phyloP scores from a whole-genome alignment of 2,113 vertebrate genomes.

The Rhynchopsitta pachyrhyncha region DNA sequence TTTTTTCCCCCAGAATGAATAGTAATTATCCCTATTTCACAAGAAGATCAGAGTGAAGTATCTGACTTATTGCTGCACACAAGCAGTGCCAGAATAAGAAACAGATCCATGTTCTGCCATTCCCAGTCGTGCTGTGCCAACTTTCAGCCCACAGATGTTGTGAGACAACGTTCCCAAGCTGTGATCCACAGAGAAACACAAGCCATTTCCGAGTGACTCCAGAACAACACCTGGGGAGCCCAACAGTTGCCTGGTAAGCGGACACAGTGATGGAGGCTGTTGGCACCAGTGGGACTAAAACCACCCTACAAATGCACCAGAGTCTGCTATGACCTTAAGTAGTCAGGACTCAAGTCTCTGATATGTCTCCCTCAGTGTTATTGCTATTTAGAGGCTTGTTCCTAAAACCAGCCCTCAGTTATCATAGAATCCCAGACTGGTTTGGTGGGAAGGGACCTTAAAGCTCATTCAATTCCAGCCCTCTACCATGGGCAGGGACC shows the following conservation, averaged over 20 bases:
- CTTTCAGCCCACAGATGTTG: not conserved
- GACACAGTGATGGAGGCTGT: accelerated
- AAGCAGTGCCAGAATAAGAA: constrained; percentile 19
- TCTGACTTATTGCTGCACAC: not conserved
- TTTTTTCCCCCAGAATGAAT: not conserved
- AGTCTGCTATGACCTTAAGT: not conserved
- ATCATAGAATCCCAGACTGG: not conserved
- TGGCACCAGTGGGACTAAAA: not conserved
- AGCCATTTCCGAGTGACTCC: not conserved
- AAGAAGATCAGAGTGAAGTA: not conserved
- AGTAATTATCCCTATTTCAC: not conserved
- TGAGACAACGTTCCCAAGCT: not conserved
- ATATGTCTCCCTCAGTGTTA: not conserved
- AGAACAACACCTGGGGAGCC: not conserved
- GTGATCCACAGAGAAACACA: not conserved
- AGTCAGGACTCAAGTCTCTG: not conserved
- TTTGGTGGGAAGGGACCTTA: not conserved
- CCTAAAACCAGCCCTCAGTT: not conserved
- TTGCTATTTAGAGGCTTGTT: not conserved
- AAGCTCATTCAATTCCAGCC: not conserved
- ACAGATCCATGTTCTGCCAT: not conserved
- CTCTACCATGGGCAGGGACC: not conserved
- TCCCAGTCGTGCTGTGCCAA: not conserved
- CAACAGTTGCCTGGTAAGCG: accelerated
- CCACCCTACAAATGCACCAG: accelerated